A percentile compares a stretch with the other conserved stretches of the same genome.
Evolutionary conservation across 2,797 vertebrate species (phyloP).

Genomic region (Protosalanx chinensis): DNA sequence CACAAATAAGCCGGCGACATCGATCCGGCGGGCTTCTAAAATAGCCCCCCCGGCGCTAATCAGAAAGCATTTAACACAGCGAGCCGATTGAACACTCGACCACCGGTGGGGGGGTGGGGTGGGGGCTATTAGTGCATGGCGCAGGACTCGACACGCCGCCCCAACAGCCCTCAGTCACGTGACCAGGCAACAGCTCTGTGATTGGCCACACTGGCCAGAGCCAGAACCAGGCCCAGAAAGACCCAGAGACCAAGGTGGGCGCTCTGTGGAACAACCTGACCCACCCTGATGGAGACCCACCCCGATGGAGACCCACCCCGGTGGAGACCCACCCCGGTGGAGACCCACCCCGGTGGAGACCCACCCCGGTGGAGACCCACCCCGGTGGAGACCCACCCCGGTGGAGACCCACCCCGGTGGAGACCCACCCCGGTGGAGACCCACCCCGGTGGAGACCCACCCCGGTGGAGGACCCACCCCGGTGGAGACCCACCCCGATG

Average conservation of each 20-base stretch:
- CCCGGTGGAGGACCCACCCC: too few species aligned
- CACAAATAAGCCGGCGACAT: not conserved
- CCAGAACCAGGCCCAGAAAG: too few species aligned
- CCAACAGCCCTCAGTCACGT: not conserved
- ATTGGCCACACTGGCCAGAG: not conserved
- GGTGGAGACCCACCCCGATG: conserved; percentile 14
- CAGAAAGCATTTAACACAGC: not conserved
- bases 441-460: too few species aligned
- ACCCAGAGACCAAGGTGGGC: too few species aligned
- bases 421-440: too few species aligned
- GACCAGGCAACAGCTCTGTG: not conserved
- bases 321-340: too few species aligned
- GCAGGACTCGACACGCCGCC: not conserved
- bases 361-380: too few species aligned
- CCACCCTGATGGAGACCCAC: too few species aligned
- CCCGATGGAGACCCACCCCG: too few species aligned
- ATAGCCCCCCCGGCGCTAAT: conserved; percentile 1
- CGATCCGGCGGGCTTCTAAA: not conserved
- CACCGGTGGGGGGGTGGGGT: not conserved
- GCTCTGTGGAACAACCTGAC: too few species aligned
- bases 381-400: conserved; percentile 12
- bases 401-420: too few species aligned
- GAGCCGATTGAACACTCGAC: not conserved
- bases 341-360: too few species aligned
- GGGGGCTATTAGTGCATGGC: not conserved